phyloP scores from a whole-genome alignment of 2,113 vertebrate genomes.

The Bettongia penicillata region DNA sequence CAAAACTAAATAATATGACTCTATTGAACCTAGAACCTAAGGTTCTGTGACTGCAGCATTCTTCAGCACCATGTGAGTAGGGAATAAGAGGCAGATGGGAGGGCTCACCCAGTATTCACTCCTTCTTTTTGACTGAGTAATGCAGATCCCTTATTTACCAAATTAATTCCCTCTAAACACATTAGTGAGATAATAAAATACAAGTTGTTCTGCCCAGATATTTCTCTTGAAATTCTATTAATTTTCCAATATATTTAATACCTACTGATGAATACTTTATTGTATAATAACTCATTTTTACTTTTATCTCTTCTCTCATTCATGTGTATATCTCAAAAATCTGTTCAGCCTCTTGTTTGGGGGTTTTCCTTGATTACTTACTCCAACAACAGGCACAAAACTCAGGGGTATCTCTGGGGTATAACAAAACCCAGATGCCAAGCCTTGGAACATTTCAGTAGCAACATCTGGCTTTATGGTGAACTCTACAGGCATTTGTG shows the following conservation, averaged over 20 bases:
- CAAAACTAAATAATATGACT: background rate
- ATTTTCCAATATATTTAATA: constrained; percentile 38
- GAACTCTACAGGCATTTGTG: constrained; percentile 75
- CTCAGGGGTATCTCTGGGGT: constrained; percentile 60
- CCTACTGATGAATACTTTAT: background rate
- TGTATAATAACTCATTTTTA: constrained; percentile 2
- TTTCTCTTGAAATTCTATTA: constrained; percentile 13
- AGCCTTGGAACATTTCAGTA: constrained; percentile 77
- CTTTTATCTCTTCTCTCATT: constrained; percentile 36
- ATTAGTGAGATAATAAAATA: background rate
- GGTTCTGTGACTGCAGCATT: background rate
- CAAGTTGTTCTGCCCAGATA: background rate
- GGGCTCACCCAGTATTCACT: background rate
- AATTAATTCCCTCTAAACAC: background rate
- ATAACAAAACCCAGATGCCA: constrained; percentile 83
- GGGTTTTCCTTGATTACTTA: constrained; percentile 66
- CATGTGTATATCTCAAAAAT: constrained; percentile 31
- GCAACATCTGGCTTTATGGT: constrained; percentile 84
- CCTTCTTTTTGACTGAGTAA: no score
- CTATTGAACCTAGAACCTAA: background rate
- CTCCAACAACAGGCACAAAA: constrained; percentile 40
- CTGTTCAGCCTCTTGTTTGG: background rate
- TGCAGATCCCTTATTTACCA: background rate
- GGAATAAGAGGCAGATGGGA: background rate
- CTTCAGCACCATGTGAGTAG: background rate